These are phyloP conservation scores for Cariama cristata DNA, from an alignment of 2,113 vertebrate genomes.

Conservation along the genomic window DNA sequence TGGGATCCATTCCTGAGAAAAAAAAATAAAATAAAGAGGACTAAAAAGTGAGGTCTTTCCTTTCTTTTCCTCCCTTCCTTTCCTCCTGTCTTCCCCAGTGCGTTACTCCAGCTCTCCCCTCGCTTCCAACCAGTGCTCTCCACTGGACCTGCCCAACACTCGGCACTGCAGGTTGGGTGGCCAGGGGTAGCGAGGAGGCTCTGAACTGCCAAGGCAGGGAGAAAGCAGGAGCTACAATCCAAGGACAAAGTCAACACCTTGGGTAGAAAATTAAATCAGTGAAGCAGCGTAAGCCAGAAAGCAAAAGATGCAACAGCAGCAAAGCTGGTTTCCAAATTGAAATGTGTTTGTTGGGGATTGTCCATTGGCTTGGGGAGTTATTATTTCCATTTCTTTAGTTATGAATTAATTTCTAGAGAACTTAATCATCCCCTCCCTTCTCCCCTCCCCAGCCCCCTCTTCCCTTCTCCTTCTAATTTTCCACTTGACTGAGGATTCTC, in stretches of 20 bases:
- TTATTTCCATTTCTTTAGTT: constrained; percentile 73
- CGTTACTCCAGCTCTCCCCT: not conserved
- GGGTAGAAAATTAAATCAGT: constrained; percentile 64
- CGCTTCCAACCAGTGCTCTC: not conserved
- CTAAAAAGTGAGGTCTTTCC: not conserved
- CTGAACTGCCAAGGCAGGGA: not conserved
- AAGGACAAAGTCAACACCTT: constrained; percentile 40
- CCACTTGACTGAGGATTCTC: constrained; percentile 82
- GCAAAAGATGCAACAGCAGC: not conserved
- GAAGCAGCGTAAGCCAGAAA: not conserved
- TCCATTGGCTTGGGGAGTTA: constrained; percentile 37
- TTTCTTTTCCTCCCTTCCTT: not conserved
- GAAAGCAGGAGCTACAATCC: not conserved
- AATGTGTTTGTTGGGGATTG: constrained; percentile 66
- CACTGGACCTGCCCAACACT: not conserved
- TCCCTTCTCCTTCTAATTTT: constrained; percentile 83
- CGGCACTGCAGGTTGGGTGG: not conserved
- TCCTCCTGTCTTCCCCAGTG: not conserved
- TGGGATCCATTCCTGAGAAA: not conserved
- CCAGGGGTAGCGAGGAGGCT: not conserved
- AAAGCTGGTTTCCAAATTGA: constrained; percentile 61
- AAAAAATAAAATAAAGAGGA: not conserved
- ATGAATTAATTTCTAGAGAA: constrained; percentile 79
- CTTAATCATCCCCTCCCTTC: constrained; percentile 71
- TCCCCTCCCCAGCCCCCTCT: constrained; percentile 34